Percentiles rank a stretch among this genome's conserved stretches.
These are phyloP conservation scores for Andricus curvator DNA, from an alignment of 2,888 invertebrate species.

Conservation along the genomic window DNA sequence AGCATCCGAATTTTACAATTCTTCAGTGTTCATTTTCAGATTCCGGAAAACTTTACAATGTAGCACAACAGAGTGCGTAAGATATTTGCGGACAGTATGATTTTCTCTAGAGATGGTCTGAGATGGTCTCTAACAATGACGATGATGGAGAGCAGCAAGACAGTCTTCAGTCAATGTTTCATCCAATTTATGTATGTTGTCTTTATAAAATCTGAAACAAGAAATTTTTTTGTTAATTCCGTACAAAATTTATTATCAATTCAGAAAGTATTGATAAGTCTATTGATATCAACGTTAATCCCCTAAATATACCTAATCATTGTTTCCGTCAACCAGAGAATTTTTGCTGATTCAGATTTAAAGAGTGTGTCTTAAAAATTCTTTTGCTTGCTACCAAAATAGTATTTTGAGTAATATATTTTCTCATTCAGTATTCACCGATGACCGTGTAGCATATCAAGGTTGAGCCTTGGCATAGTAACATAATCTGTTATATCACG, in stretches of 20 bases:
- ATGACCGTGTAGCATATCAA: constrained; percentile 63
- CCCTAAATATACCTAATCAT: too few relatives aligned
- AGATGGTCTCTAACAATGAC: neutral
- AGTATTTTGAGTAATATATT: constrained; percentile 22
- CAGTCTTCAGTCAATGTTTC: neutral
- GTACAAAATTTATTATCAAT: neutral
- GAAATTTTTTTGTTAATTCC: neutral
- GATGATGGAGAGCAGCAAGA: too few relatives aligned
- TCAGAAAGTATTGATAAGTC: too few relatives aligned
- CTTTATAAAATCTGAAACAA: constrained; percentile 7
- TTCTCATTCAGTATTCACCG: constrained; percentile 67
- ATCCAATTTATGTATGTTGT: neutral
- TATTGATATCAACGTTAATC: too few relatives aligned
- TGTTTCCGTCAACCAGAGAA: too few relatives aligned
- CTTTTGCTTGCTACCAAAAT: neutral
- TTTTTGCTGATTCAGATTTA: too few relatives aligned
- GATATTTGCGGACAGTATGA: neutral
- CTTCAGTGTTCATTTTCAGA: neutral
- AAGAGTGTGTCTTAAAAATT: neutral
- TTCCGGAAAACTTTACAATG: neutral
- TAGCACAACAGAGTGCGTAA: neutral
- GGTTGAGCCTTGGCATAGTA: constrained; percentile 70
- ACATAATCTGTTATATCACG: constrained; percentile 60
- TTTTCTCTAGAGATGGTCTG: neutral
- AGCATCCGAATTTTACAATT: neutral